Evolutionary conservation across 2,888 invertebrate species (phyloP).

Genomic region (Tortrix viridana): DNA sequence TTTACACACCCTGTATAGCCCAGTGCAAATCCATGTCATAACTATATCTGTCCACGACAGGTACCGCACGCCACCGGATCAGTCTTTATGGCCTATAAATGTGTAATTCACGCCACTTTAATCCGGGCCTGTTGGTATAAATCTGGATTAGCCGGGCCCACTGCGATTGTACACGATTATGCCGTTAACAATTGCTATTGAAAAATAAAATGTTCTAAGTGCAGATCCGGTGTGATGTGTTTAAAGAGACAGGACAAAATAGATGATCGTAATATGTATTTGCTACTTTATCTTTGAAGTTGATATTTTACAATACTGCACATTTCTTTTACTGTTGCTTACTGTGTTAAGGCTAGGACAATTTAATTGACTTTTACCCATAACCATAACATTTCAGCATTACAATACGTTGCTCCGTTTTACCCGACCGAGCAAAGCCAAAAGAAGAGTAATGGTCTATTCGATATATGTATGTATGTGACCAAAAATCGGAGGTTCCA

Average conservation of each 20-base stretch:
- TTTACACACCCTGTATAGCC: slow-evolving; percentile 50
- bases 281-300: too few species aligned
- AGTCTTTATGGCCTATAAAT: slow-evolving; percentile 84
- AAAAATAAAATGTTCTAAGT: slow-evolving; percentile 72
- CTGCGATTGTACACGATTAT: slow-evolving; percentile 78
- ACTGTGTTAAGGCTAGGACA: too few species aligned
- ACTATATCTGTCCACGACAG: slow-evolving; percentile 73
- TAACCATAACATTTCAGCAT: background rate
- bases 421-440: too few species aligned
- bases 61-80: slow-evolving; percentile 80
- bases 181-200: slow-evolving; percentile 83
- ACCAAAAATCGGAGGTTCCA: too few species aligned
- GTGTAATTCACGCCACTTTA: slow-evolving; percentile 84
- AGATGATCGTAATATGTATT: background rate
- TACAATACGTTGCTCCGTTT: too few species aligned
- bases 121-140: slow-evolving; percentile 80
- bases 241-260: slow-evolving; percentile 5
- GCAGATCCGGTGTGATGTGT: slow-evolving; percentile 39
- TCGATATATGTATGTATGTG: too few species aligned
- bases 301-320: too few species aligned
- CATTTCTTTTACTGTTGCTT: background rate
- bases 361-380: too few species aligned
- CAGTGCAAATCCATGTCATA: slow-evolving; percentile 68
- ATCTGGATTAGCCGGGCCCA: slow-evolving; percentile 80
- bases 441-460: too few species aligned